A percentile compares a stretch with the other conserved stretches of the same genome.
Conservation (phyloP, 2,113 vertebrate genomes). For the Formicarius rufipectus region DNA sequence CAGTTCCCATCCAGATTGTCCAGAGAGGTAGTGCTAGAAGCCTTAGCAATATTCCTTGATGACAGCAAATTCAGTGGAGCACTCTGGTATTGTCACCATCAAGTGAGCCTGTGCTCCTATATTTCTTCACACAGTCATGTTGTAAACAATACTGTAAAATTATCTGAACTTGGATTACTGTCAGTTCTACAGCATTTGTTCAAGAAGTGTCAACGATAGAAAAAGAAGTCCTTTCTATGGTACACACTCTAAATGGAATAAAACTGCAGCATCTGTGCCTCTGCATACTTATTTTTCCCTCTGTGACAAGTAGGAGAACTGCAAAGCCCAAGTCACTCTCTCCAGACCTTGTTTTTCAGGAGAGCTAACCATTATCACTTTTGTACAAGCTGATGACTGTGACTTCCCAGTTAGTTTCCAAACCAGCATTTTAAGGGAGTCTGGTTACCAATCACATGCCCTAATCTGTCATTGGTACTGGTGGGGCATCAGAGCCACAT, state of each 20-base stretch:
- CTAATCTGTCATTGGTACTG: neutral
- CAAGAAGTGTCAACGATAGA: neutral
- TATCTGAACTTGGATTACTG: neutral
- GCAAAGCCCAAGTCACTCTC: neutral
- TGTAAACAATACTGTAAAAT: neutral
- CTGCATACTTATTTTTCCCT: neutral
- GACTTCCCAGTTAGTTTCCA: neutral
- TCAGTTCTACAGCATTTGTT: neutral
- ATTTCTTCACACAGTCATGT: neutral
- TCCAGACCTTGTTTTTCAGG: neutral
- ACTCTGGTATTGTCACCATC: neutral
- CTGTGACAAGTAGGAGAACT: neutral
- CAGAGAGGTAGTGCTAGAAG: neutral
- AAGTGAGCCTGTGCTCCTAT: neutral
- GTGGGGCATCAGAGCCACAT: neutral
- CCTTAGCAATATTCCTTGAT: neutral
- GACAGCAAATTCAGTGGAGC: neutral
- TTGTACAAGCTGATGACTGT: neutral
- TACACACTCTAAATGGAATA: neutral
- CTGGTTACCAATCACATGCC: neutral
- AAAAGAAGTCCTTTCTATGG: neutral
- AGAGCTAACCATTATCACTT: neutral
- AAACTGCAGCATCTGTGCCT: neutral
- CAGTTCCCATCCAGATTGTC: neutral
- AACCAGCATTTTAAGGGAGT: neutral